Conservation (phyloP, 2,888 invertebrate genomes). For the Copidosoma aretas region DNA sequence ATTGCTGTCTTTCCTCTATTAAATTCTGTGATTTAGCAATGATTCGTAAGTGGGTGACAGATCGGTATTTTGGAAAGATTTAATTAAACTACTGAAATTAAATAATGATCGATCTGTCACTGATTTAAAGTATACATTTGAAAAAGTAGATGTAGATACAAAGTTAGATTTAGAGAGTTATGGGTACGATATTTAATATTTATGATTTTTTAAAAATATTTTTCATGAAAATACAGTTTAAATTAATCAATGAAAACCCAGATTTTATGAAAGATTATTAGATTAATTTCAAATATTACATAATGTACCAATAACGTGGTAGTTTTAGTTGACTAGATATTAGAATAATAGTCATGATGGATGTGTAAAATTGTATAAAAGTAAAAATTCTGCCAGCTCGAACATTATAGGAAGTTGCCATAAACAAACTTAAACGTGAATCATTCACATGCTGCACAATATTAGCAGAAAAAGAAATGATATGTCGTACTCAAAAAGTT, state of each 20-base stretch:
- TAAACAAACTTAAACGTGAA: too few species aligned
- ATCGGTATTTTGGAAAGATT: neutral
- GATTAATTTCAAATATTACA: constrained; percentile 3
- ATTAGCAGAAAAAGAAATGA: too few species aligned
- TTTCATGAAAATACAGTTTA: too few species aligned
- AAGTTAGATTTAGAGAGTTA: constrained; percentile 21
- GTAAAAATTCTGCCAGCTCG: too few species aligned
- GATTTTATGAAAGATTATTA: neutral
- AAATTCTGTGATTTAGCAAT: constrained; percentile 36
- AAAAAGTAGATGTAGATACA: constrained; percentile 33
- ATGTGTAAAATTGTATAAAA: constrained; percentile 24
- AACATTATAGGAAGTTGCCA: too few species aligned
- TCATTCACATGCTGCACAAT: too few species aligned
- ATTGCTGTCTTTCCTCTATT: constrained; percentile 32
- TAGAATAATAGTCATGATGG: constrained; percentile 20
- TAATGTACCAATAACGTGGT: constrained; percentile 15
- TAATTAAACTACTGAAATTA: neutral
- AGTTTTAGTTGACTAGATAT: constrained; percentile 26
- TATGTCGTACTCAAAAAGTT: too few species aligned
- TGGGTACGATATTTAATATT: constrained; percentile 15
- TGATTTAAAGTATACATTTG: constrained; percentile 27
- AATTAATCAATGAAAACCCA: too few species aligned
- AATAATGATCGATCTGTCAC: constrained; percentile 13
- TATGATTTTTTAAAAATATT: neutral
- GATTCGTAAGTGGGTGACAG: constrained; percentile 27